phyloP scores from a whole-genome alignment of 2,113 vertebrate species.

The Percina caprodes region DNA sequence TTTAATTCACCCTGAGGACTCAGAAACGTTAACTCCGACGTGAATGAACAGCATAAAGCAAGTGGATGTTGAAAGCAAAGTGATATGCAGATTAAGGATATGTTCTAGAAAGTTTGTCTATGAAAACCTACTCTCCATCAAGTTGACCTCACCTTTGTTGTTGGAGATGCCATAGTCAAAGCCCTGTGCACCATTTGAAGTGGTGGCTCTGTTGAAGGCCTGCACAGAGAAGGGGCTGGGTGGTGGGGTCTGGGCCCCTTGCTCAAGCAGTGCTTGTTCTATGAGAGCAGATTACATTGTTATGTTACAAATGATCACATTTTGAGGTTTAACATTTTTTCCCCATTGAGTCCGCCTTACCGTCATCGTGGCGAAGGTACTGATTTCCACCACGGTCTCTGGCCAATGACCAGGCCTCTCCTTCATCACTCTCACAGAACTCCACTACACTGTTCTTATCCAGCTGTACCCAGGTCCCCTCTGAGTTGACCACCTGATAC shows the following conservation, averaged over 20 bases:
- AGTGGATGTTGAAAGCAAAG: constrained; percentile 43
- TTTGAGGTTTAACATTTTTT: not conserved
- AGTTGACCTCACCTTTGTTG: constrained; percentile 91
- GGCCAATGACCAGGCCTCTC: constrained; percentile 98
- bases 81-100: constrained; percentile 18
- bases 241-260: constrained; percentile 94
- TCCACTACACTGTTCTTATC: constrained; percentile 99
- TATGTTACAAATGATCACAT: not conserved
- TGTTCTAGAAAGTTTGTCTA: not conserved
- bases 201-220: constrained; percentile 91
- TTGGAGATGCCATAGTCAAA: constrained; percentile 98
- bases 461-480: constrained; percentile 98
- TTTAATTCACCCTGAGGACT: not conserved
- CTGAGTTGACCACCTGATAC: constrained; percentile 95
- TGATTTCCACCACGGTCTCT: constrained; percentile 97
- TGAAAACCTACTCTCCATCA: not conserved
- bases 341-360: constrained; percentile 81
- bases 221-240: constrained; percentile 97
- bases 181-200: constrained; percentile 91
- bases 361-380: constrained; percentile 97
- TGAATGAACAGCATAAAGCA: constrained; percentile 11
- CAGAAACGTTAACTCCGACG: not conserved
- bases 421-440: constrained; percentile 99
- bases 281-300: constrained; percentile 44
- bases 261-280: constrained; percentile 95